Conservation (phyloP, 1,140 invertebrate genomes). For the Sitophilus oryzae region DNA sequence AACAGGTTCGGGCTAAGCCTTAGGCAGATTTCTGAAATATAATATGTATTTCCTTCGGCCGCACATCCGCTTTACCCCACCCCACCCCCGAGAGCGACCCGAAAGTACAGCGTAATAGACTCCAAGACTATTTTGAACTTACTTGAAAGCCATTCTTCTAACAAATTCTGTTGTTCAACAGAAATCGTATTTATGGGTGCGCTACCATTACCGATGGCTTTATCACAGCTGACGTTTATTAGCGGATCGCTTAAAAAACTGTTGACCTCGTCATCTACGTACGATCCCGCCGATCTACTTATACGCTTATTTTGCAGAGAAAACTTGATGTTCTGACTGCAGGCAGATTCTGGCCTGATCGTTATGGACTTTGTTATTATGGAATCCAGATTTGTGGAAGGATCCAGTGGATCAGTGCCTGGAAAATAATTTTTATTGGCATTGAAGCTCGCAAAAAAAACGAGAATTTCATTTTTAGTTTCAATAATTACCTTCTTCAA, state of each 20-base stretch:
- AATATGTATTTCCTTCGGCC: too few relatives aligned
- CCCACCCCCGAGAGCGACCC: too few relatives aligned
- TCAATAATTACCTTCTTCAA: conserved; percentile 11
- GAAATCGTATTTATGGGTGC: not conserved
- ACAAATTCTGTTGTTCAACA: conserved; percentile 25
- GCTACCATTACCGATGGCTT: not conserved
- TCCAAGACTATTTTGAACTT: conserved; percentile 14
- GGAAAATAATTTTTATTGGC: too few relatives aligned
- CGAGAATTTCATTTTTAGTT: not conserved
- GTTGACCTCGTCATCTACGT: conserved; percentile 19
- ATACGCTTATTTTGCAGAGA: conserved; percentile 7
- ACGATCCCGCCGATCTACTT: conserved; percentile 34
- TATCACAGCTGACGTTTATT: conserved; percentile 16
- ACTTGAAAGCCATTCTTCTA: conserved; percentile 35
- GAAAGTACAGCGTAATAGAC: too few relatives aligned
- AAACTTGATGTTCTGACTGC: not conserved
- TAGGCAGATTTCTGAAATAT: too few relatives aligned
- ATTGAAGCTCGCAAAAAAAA: not conserved
- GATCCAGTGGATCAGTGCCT: conserved; percentile 31
- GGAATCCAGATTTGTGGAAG: conserved; percentile 18
- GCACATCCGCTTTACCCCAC: too few relatives aligned
- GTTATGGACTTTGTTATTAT: conserved; percentile 11
- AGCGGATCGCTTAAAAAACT: conserved; percentile 27
- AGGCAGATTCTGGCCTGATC: not conserved
- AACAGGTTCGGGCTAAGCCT: too few relatives aligned